These are phyloP conservation scores for Danionella dracula DNA, from an alignment of 2,797 vertebrate species.

Conservation along the genomic window DNA sequence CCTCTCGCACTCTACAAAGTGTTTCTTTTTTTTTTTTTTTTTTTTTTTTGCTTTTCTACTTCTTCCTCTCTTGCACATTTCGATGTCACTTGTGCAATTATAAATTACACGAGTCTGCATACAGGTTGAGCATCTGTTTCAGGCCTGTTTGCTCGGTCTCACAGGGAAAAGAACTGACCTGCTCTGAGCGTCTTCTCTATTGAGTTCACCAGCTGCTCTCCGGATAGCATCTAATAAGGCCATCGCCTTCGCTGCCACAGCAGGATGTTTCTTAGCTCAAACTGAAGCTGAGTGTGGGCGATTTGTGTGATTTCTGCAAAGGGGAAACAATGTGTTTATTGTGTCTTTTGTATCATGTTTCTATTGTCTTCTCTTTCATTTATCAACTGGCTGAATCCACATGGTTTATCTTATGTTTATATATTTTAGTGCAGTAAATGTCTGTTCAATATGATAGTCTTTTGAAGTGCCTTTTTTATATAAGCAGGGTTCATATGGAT, in stretches of 20 bases:
- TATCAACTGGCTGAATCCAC: constrained; percentile 66
- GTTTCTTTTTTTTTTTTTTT: constrained; percentile 4
- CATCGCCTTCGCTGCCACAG: constrained; percentile 6
- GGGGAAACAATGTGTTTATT: not conserved
- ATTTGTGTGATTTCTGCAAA: not conserved
- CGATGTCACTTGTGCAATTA: constrained; percentile 57
- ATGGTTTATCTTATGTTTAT: constrained; percentile 69
- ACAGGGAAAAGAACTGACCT: constrained; percentile 32
- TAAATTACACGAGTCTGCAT: constrained; percentile 46
- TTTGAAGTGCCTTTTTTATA: constrained; percentile 21
- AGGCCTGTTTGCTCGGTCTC: constrained; percentile 45
- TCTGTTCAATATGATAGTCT: constrained; percentile 52
- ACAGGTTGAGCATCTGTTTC: constrained; percentile 50
- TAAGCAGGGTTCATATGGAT: too few species aligned
- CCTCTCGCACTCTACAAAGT: constrained; percentile 31
- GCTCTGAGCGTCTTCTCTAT: constrained; percentile 32
- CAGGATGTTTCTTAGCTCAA: not conserved
- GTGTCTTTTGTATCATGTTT: constrained; percentile 11
- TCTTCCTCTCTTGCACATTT: constrained; percentile 43
- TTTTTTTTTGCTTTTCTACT: constrained; percentile 28
- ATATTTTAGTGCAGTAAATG: constrained; percentile 62
- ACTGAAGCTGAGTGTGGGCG: not conserved
- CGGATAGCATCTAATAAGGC: constrained; percentile 20
- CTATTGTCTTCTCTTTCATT: constrained; percentile 60
- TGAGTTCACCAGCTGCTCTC: constrained; percentile 31